Base-by-base conservation (phyloP, 2,113 vertebrate genomes). In the Cygnus atratus region DNA sequence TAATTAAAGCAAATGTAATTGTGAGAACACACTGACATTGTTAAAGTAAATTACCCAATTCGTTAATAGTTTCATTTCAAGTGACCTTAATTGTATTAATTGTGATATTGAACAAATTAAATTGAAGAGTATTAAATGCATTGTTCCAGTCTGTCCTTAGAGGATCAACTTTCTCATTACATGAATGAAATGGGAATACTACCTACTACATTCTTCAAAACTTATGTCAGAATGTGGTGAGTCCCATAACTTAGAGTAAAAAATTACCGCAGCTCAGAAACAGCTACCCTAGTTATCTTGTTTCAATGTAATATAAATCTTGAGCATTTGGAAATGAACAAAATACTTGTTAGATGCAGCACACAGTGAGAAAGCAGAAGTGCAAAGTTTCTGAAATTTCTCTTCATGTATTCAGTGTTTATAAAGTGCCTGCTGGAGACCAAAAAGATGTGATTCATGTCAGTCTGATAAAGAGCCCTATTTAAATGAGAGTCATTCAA, bases 51-150 rank as follows among this genome's bases (percentile, higher is more conserved):
- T 98, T 98, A 98, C 95, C 94, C 97, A 95, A 97, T 98, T 97
- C 76, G 94, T 97, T 98, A 98, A 98, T 97, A 97, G 96, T 97
- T 98, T 98, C 96, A 97, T 98, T 98, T 98, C 95, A 96, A 98
- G 93, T 98, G 98, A 98, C 97, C 98, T 97, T 98, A 98, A 98
- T 92, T 97, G 96, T 98, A 98, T 98, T 98, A 98, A 98, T 98
- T 97, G 97, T 96, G 97, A 98, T 98, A 98, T 93, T 95, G 93
- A 97, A 95, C 57, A 98, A 98, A 98, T 97, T 98, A 97, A 97
- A 97, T 96, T 97, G 96, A 97, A 97, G 95, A 98, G 93, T 95
- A 98, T 98, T 98, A 98, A 98, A 97, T 96, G 97, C 95, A 98
- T 95, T 97, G 94, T 97, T 97, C 95, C 93, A 95, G 92, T 95